Evolutionary conservation across 2,113 vertebrate species (phyloP).

Genomic region (Nycticebus coucang): DNA sequence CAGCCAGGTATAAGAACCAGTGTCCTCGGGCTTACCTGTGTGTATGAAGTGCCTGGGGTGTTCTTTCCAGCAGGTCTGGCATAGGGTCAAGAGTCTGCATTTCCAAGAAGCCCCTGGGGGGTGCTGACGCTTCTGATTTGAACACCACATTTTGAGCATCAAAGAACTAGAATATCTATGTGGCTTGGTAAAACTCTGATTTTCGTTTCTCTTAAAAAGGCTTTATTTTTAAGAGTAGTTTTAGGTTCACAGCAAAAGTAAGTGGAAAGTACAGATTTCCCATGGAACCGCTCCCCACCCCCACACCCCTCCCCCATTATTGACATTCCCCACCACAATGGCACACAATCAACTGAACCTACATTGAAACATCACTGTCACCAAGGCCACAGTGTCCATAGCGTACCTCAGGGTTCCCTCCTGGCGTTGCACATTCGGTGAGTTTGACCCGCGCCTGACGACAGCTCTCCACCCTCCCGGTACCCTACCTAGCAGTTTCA

Average conservation of each 20-base stretch:
- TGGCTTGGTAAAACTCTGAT: background rate
- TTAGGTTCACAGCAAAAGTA: background rate
- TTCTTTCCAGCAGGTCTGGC: background rate
- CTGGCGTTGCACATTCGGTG: accelerated
- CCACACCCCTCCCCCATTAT: background rate
- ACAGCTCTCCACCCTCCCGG: no score
- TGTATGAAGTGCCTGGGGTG: background rate
- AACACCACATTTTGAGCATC: background rate
- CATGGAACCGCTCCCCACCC: background rate
- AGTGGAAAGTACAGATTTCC: background rate
- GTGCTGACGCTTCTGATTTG: background rate
- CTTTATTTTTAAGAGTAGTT: background rate
- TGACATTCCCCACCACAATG: no score
- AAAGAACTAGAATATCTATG: background rate
- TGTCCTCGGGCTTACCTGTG: background rate
- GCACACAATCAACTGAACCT: background rate
- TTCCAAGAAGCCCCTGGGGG: background rate
- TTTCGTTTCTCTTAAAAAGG: background rate
- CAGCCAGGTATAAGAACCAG: background rate
- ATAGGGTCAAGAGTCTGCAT: background rate
- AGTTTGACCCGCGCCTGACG: background rate
- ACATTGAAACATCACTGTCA: no score
- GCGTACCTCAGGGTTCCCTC: background rate
- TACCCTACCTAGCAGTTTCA: no score
- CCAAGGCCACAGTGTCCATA: accelerated